phyloP scores from a whole-genome alignment of 2,797 vertebrate genomes.

The Peromyscus melanophrys region DNA sequence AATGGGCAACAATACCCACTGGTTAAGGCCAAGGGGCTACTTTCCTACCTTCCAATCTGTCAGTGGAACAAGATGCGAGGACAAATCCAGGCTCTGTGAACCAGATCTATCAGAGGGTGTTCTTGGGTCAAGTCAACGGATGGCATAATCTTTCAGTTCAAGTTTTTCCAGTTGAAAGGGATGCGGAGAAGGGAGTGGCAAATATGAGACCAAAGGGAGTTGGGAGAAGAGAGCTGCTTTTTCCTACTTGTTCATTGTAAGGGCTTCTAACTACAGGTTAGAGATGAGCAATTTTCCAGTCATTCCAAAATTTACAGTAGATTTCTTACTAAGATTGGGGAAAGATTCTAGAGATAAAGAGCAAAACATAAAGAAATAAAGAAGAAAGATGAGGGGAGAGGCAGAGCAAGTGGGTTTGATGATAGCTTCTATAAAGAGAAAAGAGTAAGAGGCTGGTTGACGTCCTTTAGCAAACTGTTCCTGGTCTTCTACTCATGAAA shows the following conservation, averaged over 20 bases:
- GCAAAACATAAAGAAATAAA: slow-evolving; percentile 43
- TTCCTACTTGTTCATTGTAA: neutral
- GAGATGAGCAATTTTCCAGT: slow-evolving; percentile 21
- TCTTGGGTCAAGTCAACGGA: neutral
- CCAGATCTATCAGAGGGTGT: neutral
- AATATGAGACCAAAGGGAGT: neutral
- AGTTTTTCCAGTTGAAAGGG: slow-evolving; percentile 37
- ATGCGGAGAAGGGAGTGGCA: neutral
- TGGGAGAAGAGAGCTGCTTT: neutral
- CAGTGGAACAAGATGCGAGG: neutral
- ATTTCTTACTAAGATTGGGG: slow-evolving; percentile 14
- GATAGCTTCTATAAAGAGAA: neutral
- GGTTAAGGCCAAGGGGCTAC: neutral
- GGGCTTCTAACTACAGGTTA: slow-evolving; percentile 19
- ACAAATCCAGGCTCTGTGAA: neutral
- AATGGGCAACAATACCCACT: neutral
- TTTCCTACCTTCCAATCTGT: neutral
- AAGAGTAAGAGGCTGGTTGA: neutral
- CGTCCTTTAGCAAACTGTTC: neutral
- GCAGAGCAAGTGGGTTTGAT: slow-evolving; percentile 15
- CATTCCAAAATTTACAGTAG: slow-evolving; percentile 39
- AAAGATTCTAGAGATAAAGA: slow-evolving; percentile 20
- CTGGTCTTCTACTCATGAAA: neutral
- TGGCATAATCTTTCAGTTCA: slow-evolving; percentile 14
- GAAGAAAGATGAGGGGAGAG: neutral